Evolutionary conservation across 2,888 invertebrate genomes (phyloP), one percentile per base, ranked within the genome.

Genomic region (Papilio demoleus): DNA sequence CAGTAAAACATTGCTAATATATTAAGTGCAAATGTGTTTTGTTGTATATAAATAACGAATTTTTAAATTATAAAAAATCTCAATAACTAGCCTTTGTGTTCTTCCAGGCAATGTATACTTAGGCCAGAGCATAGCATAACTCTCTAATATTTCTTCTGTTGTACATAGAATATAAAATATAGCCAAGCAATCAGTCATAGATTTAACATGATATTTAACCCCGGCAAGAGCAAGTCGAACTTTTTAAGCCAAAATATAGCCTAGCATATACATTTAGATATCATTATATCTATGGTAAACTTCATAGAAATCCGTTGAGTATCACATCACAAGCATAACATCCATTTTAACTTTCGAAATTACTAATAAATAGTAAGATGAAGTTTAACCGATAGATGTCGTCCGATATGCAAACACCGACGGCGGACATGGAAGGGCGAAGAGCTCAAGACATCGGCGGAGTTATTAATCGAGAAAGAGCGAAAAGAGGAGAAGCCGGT

Each of bases 371-470:
- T 56, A 31, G 12, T 24, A 17, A 17, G 6, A 14, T 61, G 11
- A 31, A 4, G 19, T 47, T 11, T 50, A 36, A 36, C 12, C 12
- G 27, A 3, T 40, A 69, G 69, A 36, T 69, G 69, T 17, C 65
- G 69, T 9, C 69, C 69, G 27, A 31, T 69, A 2, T 69, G 69
- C 14, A 69, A 61, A 31, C 59, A 69, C 42, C 60, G 65, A 11
- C 47, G 65, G 34, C 65, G 65, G 8, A n/a, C 19, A 60, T 69
- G 69, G 69, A 69, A 61, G 53, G 69, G 65, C 19, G 50, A 36
- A 22, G 36, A 45, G 36, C 65, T 42, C 9, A 53, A 65, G 22
- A 69, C 65, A 4, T 69, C 69, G 4, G 65, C 50, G 1, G 69
- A 69, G 53, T 6, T 61, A 19, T 40, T 53, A 24, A 14, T 31